Evolutionary conservation across 2,113 vertebrate species (phyloP).

Genomic region (Macrotis lagotis): DNA sequence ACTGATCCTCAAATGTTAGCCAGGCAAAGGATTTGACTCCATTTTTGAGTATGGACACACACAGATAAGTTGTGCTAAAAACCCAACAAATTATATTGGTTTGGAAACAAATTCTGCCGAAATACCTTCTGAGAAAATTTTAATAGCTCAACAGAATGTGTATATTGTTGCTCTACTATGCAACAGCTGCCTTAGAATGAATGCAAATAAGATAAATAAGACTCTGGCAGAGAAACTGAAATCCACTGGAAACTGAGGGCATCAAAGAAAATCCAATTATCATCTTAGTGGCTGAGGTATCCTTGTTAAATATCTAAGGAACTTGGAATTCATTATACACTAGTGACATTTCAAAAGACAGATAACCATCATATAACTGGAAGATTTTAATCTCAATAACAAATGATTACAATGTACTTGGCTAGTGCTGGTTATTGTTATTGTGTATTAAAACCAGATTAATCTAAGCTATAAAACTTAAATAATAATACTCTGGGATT

Average conservation of each 20-base stretch:
- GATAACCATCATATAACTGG: constrained; percentile 15
- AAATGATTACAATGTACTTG: constrained; percentile 33
- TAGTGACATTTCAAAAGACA: not conserved
- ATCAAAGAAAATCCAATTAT: constrained; percentile 25
- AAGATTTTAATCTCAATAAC: constrained; percentile 60
- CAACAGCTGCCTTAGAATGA: constrained; percentile 7
- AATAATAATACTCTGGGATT: constrained; percentile 51
- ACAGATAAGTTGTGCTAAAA: not conserved
- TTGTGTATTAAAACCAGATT: constrained; percentile 60
- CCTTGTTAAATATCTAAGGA: constrained; percentile 45
- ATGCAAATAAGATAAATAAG: constrained; percentile 1
- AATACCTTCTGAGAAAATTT: constrained; percentile 31
- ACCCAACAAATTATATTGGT: not conserved
- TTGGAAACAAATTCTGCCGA: constrained; percentile 32
- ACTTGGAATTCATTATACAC: not conserved
- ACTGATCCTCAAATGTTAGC: constrained; percentile 23
- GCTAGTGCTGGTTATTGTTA: constrained; percentile 14
- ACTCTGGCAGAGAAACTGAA: not conserved
- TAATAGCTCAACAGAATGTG: constrained; percentile 37
- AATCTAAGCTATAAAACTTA: constrained; percentile 55
- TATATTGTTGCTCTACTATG: not conserved
- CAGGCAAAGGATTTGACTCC: not conserved
- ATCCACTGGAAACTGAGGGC: not conserved
- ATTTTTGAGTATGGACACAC: not conserved
- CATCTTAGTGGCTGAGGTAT: not conserved